Percentiles rank a stretch among this genome's conserved stretches.
phyloP scores from a whole-genome alignment of 2,113 vertebrate species.

The Misgurnus mizolepis region DNA sequence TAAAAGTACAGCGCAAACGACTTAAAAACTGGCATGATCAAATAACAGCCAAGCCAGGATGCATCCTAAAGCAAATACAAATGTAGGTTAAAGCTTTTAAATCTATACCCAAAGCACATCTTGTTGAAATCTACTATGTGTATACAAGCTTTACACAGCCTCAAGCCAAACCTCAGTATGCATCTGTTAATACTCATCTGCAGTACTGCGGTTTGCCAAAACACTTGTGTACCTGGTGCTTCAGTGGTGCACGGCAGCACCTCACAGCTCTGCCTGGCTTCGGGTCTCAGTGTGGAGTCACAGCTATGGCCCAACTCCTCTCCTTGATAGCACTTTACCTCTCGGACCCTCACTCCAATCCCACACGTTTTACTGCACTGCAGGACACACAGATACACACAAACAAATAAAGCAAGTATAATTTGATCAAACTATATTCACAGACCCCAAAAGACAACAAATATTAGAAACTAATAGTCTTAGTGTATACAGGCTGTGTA shows the following conservation, averaged over 20 bases:
- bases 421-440: too few species aligned
- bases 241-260: constrained; percentile 75
- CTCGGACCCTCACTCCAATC: constrained; percentile 76
- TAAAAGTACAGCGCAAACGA: constrained; percentile 30
- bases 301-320: constrained; percentile 79
- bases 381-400: constrained; percentile 29
- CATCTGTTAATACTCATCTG: background rate
- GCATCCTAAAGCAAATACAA: constrained; percentile 16
- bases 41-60: background rate
- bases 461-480: too few species aligned
- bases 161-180: background rate
- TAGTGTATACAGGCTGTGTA: too few species aligned
- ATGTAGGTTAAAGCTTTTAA: background rate
- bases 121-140: background rate
- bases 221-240: constrained; percentile 67
- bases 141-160: background rate
- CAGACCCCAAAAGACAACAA: too few species aligned
- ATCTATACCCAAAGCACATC: background rate
- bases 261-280: constrained; percentile 76
- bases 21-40: constrained; percentile 14
- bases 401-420: background rate
- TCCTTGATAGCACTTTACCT: constrained; percentile 85
- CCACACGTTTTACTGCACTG: constrained; percentile 89
- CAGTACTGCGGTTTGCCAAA: background rate
- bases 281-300: constrained; percentile 72